Evolutionary conservation across 2,888 invertebrate species (phyloP).

Genomic region (Nymphalis urticae): DNA sequence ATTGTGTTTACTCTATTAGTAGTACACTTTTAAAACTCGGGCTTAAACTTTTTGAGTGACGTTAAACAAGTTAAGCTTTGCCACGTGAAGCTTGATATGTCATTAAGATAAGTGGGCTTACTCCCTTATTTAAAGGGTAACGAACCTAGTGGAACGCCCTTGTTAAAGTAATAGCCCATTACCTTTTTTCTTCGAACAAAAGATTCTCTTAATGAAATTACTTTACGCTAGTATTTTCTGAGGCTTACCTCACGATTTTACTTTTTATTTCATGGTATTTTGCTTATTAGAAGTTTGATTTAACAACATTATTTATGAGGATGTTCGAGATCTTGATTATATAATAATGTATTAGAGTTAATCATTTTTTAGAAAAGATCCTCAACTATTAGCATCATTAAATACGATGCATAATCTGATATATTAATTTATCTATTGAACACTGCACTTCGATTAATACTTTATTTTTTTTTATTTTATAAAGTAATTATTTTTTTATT

Average conservation of each 20-base stretch:
- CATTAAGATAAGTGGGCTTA: conserved; percentile 36
- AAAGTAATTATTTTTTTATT: no score
- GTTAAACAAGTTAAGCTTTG: conserved; percentile 19
- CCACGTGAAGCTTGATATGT: conserved; percentile 27
- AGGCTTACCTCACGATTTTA: conserved; percentile 3
- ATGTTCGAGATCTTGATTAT: neutral
- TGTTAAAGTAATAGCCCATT: conserved; percentile 27
- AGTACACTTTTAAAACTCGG: conserved; percentile 1
- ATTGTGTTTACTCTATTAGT: neutral
- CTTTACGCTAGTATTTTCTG: conserved; percentile 5
- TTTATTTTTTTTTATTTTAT: no score
- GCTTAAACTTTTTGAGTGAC: conserved; percentile 15
- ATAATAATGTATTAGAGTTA: no score
- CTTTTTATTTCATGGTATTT: neutral
- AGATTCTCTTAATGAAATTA: conserved; percentile 17
- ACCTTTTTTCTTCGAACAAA: conserved; percentile 14
- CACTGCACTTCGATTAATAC: no score
- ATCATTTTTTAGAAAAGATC: no score
- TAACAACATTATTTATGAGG: neutral
- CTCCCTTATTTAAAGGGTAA: conserved; percentile 34
- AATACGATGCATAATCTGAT: no score
- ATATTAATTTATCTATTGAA: no score
- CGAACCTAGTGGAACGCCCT: conserved; percentile 27
- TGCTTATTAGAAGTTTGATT: neutral
- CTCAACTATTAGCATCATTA: no score